Base-by-base conservation (phyloP, 53 echinoderm and acorn worm genomes). In the Arbacia lixula region DNA sequence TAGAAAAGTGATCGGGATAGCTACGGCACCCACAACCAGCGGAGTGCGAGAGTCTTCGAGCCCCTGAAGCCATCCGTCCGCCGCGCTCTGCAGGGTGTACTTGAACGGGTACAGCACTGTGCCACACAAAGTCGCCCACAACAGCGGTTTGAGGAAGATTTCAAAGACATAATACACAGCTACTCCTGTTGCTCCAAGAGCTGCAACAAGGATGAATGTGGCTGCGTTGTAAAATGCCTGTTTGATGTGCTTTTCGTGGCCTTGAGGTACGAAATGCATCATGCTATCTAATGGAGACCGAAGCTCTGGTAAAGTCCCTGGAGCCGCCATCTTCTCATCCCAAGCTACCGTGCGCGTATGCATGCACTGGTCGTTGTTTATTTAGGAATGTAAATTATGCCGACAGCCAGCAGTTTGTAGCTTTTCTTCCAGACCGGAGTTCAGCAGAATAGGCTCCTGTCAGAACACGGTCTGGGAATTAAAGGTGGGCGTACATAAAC, bases 41-140 rank as follows among this genome's bases (percentile, higher is more conserved):
- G 96, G 96, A 26, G 96, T 96, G 32, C 94, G 64, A 10, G 91
- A 89, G 52, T 87, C 89, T 82, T 94, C 87, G 17, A 96, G 78
- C 32, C 94, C 92, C 60, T 87, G 87, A 66, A 96, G 92, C 97
- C 97, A 96, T 34, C 93, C 90, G 71, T 89, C 53, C 40, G 86
- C 86, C 40, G 86, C 81, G 89, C 91, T 94, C 10, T 94, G 87
- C 20, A 96, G 81, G 35, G 94, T 91, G 86, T 96, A 90, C 60
- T 96, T 96, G 92, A 96, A 96, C 43, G 97, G 97, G 71, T 94
- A 96, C 65, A 96, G 71, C 16, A 90, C 94, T n/a, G 92, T 94
- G 20, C 97, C 97, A 53, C 88, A 90, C 43, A 96, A 54, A 42
- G 85, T 89, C 22, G 97, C 97, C 97, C 97, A 96, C 36, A 94